A percentile compares a stretch with the other conserved stretches of the same genome.
Conservation (phyloP, 2,113 vertebrate genomes). For the Indicator maculatus region DNA sequence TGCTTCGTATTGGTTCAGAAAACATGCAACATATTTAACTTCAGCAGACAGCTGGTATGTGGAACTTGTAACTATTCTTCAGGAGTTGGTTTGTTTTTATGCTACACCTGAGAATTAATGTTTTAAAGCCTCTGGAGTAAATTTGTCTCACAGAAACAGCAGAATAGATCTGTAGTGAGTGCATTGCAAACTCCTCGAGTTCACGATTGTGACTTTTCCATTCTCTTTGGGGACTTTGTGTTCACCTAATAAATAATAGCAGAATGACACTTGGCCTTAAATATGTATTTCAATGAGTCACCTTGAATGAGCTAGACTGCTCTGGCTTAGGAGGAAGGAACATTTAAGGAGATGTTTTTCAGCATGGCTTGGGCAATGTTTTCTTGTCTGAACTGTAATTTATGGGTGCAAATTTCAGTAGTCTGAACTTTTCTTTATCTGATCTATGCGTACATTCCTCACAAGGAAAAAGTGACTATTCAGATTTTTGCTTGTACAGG, state of each 20-base stretch:
- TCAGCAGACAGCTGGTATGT: neutral
- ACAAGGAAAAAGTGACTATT: neutral
- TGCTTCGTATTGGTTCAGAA: neutral
- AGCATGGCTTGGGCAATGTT: neutral
- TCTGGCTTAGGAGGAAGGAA: neutral
- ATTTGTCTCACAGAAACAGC: neutral
- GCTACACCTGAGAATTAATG: neutral
- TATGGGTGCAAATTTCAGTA: neutral
- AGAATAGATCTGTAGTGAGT: neutral
- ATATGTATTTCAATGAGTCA: conserved; percentile 17
- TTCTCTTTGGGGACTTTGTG: neutral
- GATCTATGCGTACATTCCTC: neutral
- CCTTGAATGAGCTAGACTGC: neutral
- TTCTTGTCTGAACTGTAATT: neutral
- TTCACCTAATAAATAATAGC: conserved; percentile 1
- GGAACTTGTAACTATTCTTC: neutral
- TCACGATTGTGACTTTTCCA: neutral
- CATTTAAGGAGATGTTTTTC: conserved; percentile 1
- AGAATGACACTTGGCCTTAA: conserved; percentile 8
- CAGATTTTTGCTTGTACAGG: neutral
- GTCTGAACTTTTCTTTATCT: neutral
- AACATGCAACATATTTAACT: neutral
- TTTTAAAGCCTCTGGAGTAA: neutral
- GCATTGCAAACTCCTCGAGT: neutral
- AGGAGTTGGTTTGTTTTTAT: neutral